Evolutionary conservation across 2,888 invertebrate species (phyloP).

Genomic region (Portevinia maculata): DNA sequence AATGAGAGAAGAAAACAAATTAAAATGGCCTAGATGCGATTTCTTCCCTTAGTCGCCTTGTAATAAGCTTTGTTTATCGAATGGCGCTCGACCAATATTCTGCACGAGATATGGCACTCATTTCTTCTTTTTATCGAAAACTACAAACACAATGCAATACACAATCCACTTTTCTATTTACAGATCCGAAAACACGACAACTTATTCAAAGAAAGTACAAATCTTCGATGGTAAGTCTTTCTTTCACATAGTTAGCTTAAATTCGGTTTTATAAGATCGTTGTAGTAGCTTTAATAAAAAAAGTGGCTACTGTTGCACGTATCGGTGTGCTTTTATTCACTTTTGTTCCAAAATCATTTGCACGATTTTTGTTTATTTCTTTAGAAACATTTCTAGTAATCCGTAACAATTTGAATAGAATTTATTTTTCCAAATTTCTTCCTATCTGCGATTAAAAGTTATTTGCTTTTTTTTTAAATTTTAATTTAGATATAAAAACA

Average conservation of each 20-base stretch:
- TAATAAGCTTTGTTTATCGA: too few relatives aligned
- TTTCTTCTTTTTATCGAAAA: too few relatives aligned
- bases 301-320: constrained; percentile 31
- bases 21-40: too few relatives aligned
- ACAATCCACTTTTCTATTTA: constrained; percentile 83
- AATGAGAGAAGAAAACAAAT: too few relatives aligned
- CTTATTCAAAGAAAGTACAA: constrained; percentile 98
- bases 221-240: constrained; percentile 95
- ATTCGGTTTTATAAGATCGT: neutral
- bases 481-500: constrained; percentile 44
- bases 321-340: constrained; percentile 33
- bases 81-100: too few relatives aligned
- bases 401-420: neutral
- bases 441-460: constrained; percentile 5
- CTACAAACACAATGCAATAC: too few relatives aligned
- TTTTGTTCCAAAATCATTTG: constrained; percentile 15
- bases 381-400: neutral
- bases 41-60: too few relatives aligned
- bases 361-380: constrained; percentile 36
- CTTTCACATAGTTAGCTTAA: neutral
- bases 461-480: constrained; percentile 43
- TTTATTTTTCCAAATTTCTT: constrained; percentile 37
- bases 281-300: constrained; percentile 27
- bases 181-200: constrained; percentile 99
- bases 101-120: too few relatives aligned